phyloP scores from a whole-genome alignment of 2,113 vertebrate species.

The Piprites chloris region DNA sequence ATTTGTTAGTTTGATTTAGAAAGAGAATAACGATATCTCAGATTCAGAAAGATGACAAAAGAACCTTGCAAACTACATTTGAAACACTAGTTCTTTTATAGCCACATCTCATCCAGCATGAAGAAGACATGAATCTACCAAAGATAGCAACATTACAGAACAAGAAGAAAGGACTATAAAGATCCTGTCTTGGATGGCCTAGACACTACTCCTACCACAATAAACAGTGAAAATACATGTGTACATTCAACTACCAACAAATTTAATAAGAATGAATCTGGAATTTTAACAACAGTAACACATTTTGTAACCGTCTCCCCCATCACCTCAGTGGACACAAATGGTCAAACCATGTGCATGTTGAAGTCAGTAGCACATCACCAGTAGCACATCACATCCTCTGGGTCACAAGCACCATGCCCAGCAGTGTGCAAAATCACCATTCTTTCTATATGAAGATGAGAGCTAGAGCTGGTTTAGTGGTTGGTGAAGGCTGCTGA shows the following conservation, averaged over 20 bases:
- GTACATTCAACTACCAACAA: neutral
- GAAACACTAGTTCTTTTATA: neutral
- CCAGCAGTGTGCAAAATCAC: neutral
- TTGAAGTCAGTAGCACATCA: neutral
- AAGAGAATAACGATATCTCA: neutral
- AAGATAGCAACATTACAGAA: neutral
- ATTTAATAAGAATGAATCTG: neutral
- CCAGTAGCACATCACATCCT: neutral
- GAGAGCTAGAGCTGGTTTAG: neutral
- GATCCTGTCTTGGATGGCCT: neutral
- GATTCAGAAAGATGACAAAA: neutral
- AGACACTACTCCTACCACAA: neutral
- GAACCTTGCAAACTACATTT: neutral
- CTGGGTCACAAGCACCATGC: neutral
- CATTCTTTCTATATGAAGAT: neutral
- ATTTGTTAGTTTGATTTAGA: neutral
- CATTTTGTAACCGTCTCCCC: neutral
- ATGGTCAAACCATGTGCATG: neutral
- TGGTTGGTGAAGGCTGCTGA: neutral
- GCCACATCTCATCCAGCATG: neutral
- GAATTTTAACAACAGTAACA: neutral
- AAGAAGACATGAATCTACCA: neutral
- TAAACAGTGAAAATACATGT: neutral
- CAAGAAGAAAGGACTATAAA: neutral
- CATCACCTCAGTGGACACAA: neutral